Evolutionary conservation across 2,888 invertebrate species (phyloP).

Genomic region (Prostheceraeus crozeri): DNA sequence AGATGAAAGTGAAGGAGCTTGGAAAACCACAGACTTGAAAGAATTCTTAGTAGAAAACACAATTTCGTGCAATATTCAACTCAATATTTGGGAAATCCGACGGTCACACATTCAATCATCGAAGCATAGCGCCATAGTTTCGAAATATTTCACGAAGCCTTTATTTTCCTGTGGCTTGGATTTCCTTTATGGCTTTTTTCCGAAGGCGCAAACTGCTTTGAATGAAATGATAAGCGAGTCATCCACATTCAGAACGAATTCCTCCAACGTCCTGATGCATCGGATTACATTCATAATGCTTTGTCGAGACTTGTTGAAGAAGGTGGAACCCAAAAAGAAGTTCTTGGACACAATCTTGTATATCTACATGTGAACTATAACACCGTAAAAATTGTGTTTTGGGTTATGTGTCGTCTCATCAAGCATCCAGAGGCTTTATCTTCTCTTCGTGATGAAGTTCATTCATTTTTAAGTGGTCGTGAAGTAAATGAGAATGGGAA

Average conservation of each 20-base stretch:
- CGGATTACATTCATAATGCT: slow-evolving; percentile 53
- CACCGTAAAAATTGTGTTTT: slow-evolving; percentile 54
- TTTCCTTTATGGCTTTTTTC: slow-evolving; percentile 52
- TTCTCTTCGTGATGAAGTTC: slow-evolving; percentile 48
- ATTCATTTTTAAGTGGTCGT: slow-evolving; percentile 44
- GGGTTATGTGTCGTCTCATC: slow-evolving; percentile 51
- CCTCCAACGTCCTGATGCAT: slow-evolving; percentile 47
- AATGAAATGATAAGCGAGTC: slow-evolving; percentile 47
- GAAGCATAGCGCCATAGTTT: slow-evolving; percentile 50
- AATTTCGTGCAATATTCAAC: slow-evolving; percentile 54
- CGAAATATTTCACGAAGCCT: slow-evolving; percentile 54
- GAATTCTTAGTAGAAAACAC: slow-evolving; percentile 25
- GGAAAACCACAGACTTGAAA: slow-evolving; percentile 1
- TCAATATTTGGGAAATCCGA: slow-evolving; percentile 52
- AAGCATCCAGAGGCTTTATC: slow-evolving; percentile 45
- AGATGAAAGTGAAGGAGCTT: neutral
- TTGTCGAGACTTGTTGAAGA: slow-evolving; percentile 50
- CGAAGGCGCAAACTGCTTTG: slow-evolving; percentile 49
- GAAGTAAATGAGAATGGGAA: slow-evolving; percentile 43
- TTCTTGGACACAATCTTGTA: slow-evolving; percentile 56
- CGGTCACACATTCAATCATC: slow-evolving; percentile 47
- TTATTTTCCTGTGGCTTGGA: slow-evolving; percentile 57
- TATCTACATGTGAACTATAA: slow-evolving; percentile 57
- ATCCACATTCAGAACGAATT: too few relatives aligned
- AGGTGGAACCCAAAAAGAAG: slow-evolving; percentile 53